Evolutionary conservation across 1,140 invertebrate species (phyloP).

Genomic region (Bombus pyrosoma): DNA sequence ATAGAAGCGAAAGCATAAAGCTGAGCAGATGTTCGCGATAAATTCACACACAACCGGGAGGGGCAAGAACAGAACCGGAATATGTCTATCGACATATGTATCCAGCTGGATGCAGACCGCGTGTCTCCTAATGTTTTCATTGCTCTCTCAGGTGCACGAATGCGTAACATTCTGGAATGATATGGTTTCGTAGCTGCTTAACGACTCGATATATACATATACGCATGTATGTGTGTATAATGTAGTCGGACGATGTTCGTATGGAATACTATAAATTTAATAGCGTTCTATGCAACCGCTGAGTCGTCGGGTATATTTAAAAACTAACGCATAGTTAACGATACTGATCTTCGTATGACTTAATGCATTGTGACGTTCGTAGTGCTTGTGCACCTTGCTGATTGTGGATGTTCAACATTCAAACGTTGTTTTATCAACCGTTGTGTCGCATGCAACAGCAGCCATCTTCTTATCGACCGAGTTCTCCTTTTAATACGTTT

Average conservation of each 20-base stretch:
- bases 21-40: conserved; percentile 30
- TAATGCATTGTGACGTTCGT: background rate
- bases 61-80: background rate
- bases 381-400: background rate
- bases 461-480: background rate
- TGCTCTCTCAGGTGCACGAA: background rate
- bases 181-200: background rate
- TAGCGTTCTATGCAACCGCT: background rate
- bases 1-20: background rate
- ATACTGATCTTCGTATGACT: background rate
- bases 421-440: background rate
- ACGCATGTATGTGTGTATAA: background rate
- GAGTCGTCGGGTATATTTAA: conserved; percentile 32
- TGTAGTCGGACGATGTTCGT: background rate
- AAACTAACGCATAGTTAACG: background rate
- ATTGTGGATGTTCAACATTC: background rate
- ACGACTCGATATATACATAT: background rate
- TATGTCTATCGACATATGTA: background rate
- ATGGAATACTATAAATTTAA: background rate
- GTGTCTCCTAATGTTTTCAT: background rate
- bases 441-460: background rate
- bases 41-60: background rate
- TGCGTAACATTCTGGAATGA: background rate
- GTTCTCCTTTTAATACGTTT: no score
- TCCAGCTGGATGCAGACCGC: background rate